Percentiles rank a stretch among this genome's conserved stretches.
phyloP scores from a whole-genome alignment of 2,113 vertebrate species.

The Rhadina sibilatrix region DNA sequence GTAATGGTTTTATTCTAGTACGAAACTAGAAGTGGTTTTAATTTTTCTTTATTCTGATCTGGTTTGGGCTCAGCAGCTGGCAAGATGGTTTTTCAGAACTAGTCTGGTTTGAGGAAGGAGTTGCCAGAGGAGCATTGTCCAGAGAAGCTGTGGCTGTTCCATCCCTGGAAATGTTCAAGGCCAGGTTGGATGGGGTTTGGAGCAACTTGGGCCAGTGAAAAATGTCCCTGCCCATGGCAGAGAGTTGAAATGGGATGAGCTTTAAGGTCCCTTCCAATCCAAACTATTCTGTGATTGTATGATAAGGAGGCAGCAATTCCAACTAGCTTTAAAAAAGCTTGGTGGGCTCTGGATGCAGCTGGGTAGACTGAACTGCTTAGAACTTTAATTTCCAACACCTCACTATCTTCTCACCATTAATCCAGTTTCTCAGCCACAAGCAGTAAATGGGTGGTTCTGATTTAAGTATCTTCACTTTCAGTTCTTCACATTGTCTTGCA shows the following conservation, averaged over 20 bases:
- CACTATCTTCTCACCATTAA: fast-evolving
- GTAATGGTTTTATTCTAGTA: background rate
- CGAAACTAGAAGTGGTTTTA: background rate
- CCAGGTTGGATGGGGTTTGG: background rate
- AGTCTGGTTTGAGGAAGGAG: background rate
- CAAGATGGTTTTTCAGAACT: background rate
- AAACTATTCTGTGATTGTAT: background rate
- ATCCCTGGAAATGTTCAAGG: background rate
- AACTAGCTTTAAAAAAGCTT: background rate
- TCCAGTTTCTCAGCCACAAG: background rate
- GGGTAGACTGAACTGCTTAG: background rate
- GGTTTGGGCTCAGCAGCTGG: background rate
- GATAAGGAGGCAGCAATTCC: background rate
- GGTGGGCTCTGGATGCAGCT: background rate
- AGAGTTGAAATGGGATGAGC: background rate
- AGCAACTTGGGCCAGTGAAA: background rate
- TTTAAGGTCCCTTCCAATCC: background rate
- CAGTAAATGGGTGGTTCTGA: background rate
- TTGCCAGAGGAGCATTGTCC: background rate
- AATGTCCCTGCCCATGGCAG: background rate
- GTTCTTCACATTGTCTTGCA: background rate
- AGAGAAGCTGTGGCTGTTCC: background rate
- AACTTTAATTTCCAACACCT: background rate
- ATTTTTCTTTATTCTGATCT: background rate
- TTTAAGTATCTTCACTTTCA: background rate